These are phyloP conservation scores for Nestor notabilis DNA, from an alignment of 2,113 vertebrate species.

Conservation along the genomic window DNA sequence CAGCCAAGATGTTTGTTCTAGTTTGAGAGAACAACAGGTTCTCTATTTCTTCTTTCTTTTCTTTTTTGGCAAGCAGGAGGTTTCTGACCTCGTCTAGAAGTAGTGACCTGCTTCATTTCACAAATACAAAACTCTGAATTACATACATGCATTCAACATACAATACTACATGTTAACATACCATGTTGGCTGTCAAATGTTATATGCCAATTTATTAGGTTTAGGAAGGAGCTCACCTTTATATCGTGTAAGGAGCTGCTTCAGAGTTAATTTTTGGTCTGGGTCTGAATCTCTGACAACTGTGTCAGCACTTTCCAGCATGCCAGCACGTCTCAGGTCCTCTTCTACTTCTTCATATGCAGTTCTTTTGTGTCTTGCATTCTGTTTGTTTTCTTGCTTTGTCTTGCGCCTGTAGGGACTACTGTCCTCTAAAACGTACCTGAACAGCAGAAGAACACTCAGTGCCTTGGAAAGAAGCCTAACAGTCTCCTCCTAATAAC, in stretches of 20 bases:
- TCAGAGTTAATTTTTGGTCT: slow-evolving; percentile 89
- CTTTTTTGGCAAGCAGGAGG: not conserved
- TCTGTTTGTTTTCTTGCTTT: slow-evolving; percentile 77
- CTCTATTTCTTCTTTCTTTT: not conserved
- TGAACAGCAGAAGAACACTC: slow-evolving; percentile 46
- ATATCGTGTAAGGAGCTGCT: slow-evolving; percentile 86
- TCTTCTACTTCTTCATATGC: slow-evolving; percentile 85
- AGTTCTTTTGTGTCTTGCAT: slow-evolving; percentile 72
- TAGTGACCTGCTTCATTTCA: not conserved
- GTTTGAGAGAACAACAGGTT: not conserved
- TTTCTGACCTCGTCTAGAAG: not conserved
- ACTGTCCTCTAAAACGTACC: slow-evolving; percentile 89
- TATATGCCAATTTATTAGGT: not conserved
- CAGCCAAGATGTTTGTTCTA: not conserved
- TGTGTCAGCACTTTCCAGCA: slow-evolving; percentile 71
- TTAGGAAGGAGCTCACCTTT: slow-evolving; percentile 76
- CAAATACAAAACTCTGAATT: not conserved
- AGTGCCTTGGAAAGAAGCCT: not conserved
- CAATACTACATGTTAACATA: not conserved
- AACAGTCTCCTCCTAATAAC: not conserved
- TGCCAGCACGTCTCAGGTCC: slow-evolving; percentile 80
- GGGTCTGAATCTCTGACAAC: slow-evolving; percentile 86
- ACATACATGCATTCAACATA: not conserved
- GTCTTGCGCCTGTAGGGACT: slow-evolving; percentile 88
- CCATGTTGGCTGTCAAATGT: not conserved